Base-by-base conservation (phyloP, 2,797 vertebrate genomes). In the Vireo griseus region DNA sequence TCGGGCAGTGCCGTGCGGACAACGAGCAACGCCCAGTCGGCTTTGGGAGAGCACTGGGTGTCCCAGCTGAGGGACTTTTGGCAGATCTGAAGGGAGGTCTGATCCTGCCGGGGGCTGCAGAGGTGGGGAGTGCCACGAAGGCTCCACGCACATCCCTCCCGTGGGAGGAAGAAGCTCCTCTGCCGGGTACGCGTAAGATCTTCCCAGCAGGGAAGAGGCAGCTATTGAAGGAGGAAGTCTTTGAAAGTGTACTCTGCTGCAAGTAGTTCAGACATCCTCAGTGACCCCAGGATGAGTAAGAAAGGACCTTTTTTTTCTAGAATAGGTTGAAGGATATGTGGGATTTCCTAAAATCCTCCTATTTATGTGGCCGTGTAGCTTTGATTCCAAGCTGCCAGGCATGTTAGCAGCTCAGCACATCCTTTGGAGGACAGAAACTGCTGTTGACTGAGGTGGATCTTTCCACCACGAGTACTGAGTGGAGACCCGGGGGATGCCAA, bases 151-250 rank as follows among this genome's bases (percentile, higher is more conserved):
- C 63, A 45, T 37, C 63, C 58, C 71, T 95, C 63, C 65, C 0
- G 0, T n/a, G 52, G 93, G 68, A 92, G 85, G 91, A 94, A 94
- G 90, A 80, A 67, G 68, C 58, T 95, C 72, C 82, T 95, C 45
- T 91, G 85, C 59, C 5, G 2, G 57, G 80, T 54, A 35, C 7
- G 11, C 3, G 0, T 31, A 45, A 88, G 73, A 84, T 72, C 83
- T 91, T 94, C 95, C 68, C 79, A 61, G 68, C 62, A 72, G 87
- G 85, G 39, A 39, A 77, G 62, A 44, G 0, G 61, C 54, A 92
- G 85, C 86, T 88, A 77, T 83, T 90, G 45, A 68, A 86, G 82
- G 86, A 91, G 61, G 78, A 90, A 94, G 37, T 50, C 87, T 96
- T 94, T 94, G 91, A 94, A 94, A 90, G 10, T 42, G 4, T 10